Evolutionary conservation across 2,113 vertebrate species (phyloP), one percentile per base, ranked within the genome.

Genomic region (Acanthisitta chloris): DNA sequence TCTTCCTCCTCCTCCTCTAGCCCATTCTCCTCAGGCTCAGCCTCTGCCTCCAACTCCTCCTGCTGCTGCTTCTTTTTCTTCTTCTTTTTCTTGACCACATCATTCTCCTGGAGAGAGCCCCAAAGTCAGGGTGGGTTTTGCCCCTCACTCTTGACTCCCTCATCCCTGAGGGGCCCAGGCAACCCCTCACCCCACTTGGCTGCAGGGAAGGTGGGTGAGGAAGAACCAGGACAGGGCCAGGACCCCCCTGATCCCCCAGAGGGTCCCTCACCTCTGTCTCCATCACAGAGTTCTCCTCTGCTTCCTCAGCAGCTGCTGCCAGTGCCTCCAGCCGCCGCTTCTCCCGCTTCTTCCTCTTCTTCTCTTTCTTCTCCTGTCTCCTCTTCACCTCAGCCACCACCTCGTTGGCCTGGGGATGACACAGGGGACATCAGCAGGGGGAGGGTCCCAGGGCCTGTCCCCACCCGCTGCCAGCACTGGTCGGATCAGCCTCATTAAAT

Each of bases 401-500:
- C 69, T 98, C 98, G 2, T 81, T 96, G 2, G 99, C 99, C 99
- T 99, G 91, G 5, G 85, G 7, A 21, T 23, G 33, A 2, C 14
- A 51, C 66, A 2, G 40, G 40, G 51, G 8, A 1, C 1, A 3
- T 88, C 23, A 88, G 51, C 8, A 1, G 19, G 43, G 43, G 43
- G 12, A 66, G 18, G 12, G 3, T 4, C 42, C 33, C 59, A 3
- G 51, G 7, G 12, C 23, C 8, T 6, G 17, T 8, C 23, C 57
- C n/a, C 11, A 0, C 9, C 2, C 15, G n/a, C n/a, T n/a, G n/a
- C 4, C 0, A 0, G 17, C 34, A 0, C n/a, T 0, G 8, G 70
- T 58, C 78, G 97, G 97, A 97, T 99, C 99, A 99, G 99, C 96
- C 99, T 99, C 99, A 99, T 99, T 99, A 99, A 99, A 99, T 99